Conservation (phyloP, 2,113 vertebrate genomes). For the Spheniscus mendiculus region DNA sequence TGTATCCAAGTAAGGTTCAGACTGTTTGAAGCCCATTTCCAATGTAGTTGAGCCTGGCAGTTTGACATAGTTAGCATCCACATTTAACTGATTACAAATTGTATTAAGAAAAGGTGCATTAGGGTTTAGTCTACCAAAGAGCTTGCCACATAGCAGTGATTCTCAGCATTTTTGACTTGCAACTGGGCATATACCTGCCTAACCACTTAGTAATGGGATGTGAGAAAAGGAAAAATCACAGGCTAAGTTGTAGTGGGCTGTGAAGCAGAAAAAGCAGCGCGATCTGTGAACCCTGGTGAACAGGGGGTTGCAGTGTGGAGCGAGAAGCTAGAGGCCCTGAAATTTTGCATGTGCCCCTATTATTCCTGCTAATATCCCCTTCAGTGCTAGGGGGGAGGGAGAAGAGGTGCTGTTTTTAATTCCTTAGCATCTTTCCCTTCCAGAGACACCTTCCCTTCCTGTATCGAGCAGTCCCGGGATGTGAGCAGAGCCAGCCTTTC, state of each 20-base stretch:
- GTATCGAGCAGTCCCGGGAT: not conserved
- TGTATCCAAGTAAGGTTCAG: not conserved
- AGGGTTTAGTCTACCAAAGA: not conserved
- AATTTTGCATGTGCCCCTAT: not conserved
- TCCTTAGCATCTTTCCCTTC: not conserved
- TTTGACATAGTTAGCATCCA: not conserved
- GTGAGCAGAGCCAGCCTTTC: not conserved
- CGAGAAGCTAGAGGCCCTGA: not conserved
- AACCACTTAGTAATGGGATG: not conserved
- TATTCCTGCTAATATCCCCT: not conserved
- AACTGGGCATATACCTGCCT: not conserved
- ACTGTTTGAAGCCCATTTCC: not conserved
- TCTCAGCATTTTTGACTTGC: not conserved
- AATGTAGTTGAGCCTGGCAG: not conserved
- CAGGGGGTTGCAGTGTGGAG: not conserved
- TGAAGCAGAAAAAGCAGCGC: not conserved
- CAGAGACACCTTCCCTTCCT: not conserved
- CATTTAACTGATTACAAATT: not conserved
- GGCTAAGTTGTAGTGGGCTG: not conserved
- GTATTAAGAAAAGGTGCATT: not conserved
- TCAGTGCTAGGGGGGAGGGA: not conserved
- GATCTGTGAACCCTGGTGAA: not conserved
- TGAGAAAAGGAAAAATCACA: not conserved
- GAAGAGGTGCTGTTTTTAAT: not conserved
- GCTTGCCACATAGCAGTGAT: not conserved